Percentiles rank a stretch among this genome's conserved stretches.
phyloP scores from a whole-genome alignment of 2,113 vertebrate species.

The Cygnus buccinator region DNA sequence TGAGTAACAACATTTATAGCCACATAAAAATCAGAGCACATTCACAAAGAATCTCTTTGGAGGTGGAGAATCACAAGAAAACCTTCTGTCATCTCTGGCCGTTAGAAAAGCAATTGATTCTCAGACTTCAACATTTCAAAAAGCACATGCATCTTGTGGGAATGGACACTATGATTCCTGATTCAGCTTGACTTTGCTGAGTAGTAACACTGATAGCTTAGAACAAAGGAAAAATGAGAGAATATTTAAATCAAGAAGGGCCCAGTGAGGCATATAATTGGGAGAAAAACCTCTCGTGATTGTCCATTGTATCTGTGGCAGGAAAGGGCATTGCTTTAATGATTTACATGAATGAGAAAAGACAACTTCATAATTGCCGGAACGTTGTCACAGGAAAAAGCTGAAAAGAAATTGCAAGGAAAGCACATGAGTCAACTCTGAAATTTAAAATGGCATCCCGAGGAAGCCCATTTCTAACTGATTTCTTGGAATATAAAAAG shows the following conservation, averaged over 20 bases:
- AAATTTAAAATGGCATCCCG: neutral
- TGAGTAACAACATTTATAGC: neutral
- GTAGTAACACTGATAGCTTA: neutral
- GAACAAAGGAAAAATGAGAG: conserved; percentile 67
- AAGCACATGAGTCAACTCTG: neutral
- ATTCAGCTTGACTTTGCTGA: neutral
- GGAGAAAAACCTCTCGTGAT: conserved; percentile 64
- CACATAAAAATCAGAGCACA: neutral
- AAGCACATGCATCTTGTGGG: neutral
- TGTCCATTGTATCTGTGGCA: conserved; percentile 39
- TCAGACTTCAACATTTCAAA: neutral
- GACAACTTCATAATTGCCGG: conserved; percentile 64
- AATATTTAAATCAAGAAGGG: conserved; percentile 67
- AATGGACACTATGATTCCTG: conserved; percentile 9
- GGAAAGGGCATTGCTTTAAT: conserved; percentile 64
- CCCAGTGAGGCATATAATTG: conserved; percentile 71
- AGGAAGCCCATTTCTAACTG: neutral
- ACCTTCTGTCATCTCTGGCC: neutral
- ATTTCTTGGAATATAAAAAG: neutral
- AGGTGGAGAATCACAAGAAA: neutral
- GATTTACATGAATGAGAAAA: conserved; percentile 63
- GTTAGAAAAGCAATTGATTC: neutral
- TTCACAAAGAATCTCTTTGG: neutral
- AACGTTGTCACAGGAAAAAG: conserved; percentile 7
- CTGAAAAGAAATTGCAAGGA: neutral